phyloP scores from a whole-genome alignment of 1,140 invertebrate species.

The Pseudobourletiella spinata region DNA sequence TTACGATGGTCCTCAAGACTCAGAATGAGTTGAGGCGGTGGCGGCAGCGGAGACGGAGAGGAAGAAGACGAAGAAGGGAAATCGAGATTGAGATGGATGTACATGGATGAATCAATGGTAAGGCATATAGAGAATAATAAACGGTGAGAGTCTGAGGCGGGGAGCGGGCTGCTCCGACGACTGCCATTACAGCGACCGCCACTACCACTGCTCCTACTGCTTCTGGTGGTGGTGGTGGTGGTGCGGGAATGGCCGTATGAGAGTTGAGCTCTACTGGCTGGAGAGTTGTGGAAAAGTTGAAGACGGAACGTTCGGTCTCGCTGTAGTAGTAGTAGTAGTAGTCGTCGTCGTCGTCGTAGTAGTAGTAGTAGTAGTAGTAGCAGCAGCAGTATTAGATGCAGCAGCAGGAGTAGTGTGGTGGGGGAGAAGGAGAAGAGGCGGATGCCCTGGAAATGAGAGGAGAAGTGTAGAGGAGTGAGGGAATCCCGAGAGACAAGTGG shows the following conservation, averaged over 20 bases:
- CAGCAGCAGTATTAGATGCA: neutral
- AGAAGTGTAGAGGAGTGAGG: neutral
- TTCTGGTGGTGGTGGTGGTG: too few relatives aligned
- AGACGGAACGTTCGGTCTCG: too few relatives aligned
- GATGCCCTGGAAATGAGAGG: conserved; percentile 7
- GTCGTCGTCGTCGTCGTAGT: too few relatives aligned
- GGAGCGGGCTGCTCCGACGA: too few relatives aligned
- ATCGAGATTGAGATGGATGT: conserved; percentile 2
- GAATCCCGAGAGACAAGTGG: conserved; percentile 30
- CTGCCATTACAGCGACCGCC: too few relatives aligned
- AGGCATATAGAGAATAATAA: conserved; percentile 18
- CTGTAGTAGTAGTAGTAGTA: too few relatives aligned
- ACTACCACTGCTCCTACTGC: too few relatives aligned
- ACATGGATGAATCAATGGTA: conserved; percentile 3
- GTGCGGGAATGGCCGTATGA: too few relatives aligned
- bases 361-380: too few relatives aligned
- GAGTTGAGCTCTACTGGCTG: too few relatives aligned
- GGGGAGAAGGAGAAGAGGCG: neutral
- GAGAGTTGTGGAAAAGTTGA: too few relatives aligned
- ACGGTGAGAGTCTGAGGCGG: conserved; percentile 6
- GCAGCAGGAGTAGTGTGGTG: neutral
- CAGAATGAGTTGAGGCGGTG: neutral
- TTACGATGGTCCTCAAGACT: neutral
- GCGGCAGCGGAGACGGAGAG: neutral
- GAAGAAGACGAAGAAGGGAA: neutral